These are phyloP conservation scores for Hemibagrus guttatus DNA, from an alignment of 2,797 vertebrate genomes.

Conservation along the genomic window DNA sequence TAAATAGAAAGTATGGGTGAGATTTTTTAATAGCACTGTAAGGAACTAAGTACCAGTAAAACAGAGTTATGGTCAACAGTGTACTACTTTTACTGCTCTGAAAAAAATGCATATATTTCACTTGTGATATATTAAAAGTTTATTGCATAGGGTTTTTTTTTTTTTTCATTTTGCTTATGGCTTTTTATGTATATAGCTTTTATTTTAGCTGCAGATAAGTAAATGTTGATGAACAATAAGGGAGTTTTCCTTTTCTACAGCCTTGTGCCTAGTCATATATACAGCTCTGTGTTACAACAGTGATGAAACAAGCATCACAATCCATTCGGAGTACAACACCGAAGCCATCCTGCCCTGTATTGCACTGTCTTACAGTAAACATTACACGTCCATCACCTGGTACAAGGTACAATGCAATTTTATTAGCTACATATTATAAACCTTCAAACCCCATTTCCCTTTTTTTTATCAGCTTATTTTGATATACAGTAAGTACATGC, in stretches of 20 bases:
- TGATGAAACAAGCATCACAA: neutral
- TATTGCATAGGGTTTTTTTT: neutral
- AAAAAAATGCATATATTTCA: neutral
- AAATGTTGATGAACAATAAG: neutral
- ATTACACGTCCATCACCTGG: slow-evolving; percentile 66
- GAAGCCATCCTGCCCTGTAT: slow-evolving; percentile 62
- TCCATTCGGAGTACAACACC: slow-evolving; percentile 38
- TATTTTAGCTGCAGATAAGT: neutral
- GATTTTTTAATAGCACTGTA: too few relatives aligned
- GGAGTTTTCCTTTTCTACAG: neutral
- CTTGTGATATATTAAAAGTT: neutral
- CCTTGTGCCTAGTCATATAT: neutral
- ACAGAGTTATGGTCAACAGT: neutral
- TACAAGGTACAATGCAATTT: slow-evolving; percentile 67
- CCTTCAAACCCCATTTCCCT: neutral
- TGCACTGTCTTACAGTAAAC: neutral
- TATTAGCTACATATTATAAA: neutral
- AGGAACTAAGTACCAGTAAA: neutral
- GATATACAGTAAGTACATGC: neutral
- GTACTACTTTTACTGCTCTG: neutral
- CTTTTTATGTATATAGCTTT: neutral
- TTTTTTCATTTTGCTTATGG: neutral
- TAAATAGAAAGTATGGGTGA: neutral
- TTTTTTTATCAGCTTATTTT: neutral
- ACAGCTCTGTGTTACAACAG: slow-evolving; percentile 18